Percentiles rank a stretch among this genome's conserved stretches.
phyloP scores from a whole-genome alignment of 2,113 vertebrate genomes.

The Circaetus cinerascens region DNA sequence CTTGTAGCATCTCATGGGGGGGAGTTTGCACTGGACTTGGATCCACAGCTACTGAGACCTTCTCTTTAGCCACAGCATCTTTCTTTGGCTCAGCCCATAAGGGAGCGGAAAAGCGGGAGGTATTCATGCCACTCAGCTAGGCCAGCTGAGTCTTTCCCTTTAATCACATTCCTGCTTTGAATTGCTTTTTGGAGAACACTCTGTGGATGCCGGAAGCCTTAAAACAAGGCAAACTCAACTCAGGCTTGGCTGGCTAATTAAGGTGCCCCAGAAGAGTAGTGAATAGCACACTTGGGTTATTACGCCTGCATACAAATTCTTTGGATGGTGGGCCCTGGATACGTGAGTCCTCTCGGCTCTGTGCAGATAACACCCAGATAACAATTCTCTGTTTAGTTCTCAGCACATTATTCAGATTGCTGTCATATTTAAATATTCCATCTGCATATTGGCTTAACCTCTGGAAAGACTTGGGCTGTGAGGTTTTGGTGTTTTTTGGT shows the following conservation, averaged over 20 bases:
- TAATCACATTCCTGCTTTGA: background rate
- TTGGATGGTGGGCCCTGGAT: rapidly evolving
- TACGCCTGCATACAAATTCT: background rate
- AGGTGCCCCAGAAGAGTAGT: background rate
- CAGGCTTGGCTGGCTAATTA: background rate
- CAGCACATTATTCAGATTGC: background rate
- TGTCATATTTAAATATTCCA: background rate
- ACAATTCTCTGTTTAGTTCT: background rate
- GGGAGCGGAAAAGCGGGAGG: background rate
- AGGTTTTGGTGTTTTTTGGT: background rate
- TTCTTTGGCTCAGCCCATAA: background rate
- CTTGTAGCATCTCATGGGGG: background rate
- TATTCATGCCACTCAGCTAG: background rate
- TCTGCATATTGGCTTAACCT: background rate
- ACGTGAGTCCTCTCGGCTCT: rapidly evolving
- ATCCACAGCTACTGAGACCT: background rate
- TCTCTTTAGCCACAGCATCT: background rate
- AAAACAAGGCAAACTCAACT: background rate
- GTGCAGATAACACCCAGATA: background rate
- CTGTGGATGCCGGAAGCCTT: background rate
- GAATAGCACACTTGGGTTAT: background rate
- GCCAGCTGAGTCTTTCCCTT: background rate
- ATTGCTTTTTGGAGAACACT: background rate
- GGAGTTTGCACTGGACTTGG: rapidly evolving
- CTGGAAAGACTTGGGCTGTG: background rate